Base-by-base conservation (phyloP, 2,888 invertebrate species). In the Drosophila koepferae region DNA sequence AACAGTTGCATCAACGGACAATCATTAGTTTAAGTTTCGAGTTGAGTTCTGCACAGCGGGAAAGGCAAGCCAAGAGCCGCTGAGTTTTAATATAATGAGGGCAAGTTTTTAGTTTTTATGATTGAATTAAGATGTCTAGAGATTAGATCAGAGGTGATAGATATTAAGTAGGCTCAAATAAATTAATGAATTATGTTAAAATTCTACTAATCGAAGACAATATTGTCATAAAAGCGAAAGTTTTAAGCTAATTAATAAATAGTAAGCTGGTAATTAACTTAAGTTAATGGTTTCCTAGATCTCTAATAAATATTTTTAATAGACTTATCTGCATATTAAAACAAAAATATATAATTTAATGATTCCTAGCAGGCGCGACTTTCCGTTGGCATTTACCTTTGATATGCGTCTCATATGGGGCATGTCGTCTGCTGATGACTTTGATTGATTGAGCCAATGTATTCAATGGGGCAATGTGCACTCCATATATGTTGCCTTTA, bases 381-480 rank as follows among this genome's bases (percentile, higher is more conserved):
- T 59, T 59, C 28, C 23, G 14, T 10, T 59, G 61, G 73, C 61
- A 76, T 78, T 72, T 61, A 73, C 61, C 63, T 61, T 51, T 43
- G 14, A 10, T 51, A 43, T 59, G 38, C 14, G 43, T 41, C 40
- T 62, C 64, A 61, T 49, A 38, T 61, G 56, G 16, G 23, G 23
- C 44, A 49, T 31, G 59, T 36, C 51, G 46, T 28, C 20, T 46
- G 28, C 28, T 51, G 46, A 62, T 8, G 16, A 77, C 68, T 79
- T 68, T 76, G 80, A 74, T 79, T 68, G 80, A 60, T 79, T 49
- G 44, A 44, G 9, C 16, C 8, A 20, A 51, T 54, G 51, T 40
- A 20, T 56, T 34, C 28, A 63, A 38, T 41, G 44, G 18, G 40
- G 41, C 6, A 48, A 40, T 43, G 34, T 38, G 18, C 53, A 23